phyloP scores from a whole-genome alignment of 2,888 invertebrate species.

The Ceramica pisi region DNA sequence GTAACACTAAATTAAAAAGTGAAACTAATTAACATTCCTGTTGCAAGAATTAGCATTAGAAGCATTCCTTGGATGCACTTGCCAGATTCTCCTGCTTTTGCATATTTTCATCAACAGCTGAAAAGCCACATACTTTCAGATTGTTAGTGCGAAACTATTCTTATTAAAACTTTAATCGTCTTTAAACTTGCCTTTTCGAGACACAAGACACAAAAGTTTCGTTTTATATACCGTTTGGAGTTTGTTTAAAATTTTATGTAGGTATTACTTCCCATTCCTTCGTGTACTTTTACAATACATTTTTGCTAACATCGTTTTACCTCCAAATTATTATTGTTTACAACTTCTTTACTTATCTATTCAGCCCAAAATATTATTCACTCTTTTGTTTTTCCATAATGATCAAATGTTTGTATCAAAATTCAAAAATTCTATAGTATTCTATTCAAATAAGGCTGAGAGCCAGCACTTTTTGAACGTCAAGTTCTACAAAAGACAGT shows the following conservation, averaged over 20 bases:
- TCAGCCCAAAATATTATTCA: too few species aligned
- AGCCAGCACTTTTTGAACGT: too few species aligned
- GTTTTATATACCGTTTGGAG: neutral
- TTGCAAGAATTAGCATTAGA: neutral
- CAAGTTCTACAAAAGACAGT: too few species aligned
- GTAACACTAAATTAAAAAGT: constrained; percentile 2
- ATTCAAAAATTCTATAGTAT: too few species aligned
- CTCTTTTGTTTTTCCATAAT: too few species aligned
- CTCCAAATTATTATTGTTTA: too few species aligned
- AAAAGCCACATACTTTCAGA: constrained; percentile 17
- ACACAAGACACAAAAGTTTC: neutral
- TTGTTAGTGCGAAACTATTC: constrained; percentile 7
- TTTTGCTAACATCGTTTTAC: too few species aligned
- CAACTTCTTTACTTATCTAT: too few species aligned
- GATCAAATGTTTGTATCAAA: too few species aligned
- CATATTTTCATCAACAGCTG: constrained; percentile 31
- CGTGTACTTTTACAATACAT: too few species aligned
- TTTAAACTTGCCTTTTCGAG: neutral
- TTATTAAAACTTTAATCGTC: neutral
- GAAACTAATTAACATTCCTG: constrained; percentile 25
- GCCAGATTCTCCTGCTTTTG: constrained; percentile 13
- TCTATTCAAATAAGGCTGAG: too few species aligned
- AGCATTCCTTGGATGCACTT: constrained; percentile 8
- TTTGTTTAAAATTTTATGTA: neutral
- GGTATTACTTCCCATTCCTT: neutral